Base-by-base conservation (phyloP, 2,888 invertebrate species). In the Calameuta filiformis region DNA sequence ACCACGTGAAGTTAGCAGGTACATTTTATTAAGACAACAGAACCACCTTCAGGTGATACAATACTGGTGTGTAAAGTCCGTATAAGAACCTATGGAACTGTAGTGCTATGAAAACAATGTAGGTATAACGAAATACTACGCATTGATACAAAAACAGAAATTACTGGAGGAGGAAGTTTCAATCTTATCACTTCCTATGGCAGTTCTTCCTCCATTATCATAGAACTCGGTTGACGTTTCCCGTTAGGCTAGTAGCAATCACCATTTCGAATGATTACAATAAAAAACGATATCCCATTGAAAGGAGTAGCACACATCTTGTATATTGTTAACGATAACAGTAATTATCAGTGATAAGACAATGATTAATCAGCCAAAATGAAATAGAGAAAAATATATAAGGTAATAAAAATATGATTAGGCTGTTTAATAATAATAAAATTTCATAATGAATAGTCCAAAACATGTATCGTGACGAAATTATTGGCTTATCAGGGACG, bases 161-260 rank as follows among this genome's bases (percentile, higher is more conserved):
- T 56, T 9, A 76, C 73, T 71, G 76, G 30, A 69, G 81, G 86
- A 84, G 87, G 87, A 88, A 87, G 86, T 83, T 88, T 84, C 85
- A 85, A 87, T 87, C 86, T 87, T 86, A 85, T 87, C 87, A 79
- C 79, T 79, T 56, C 23, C 40, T 56, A 56, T 15, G 9, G 2
- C 6, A 23, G 23, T 6, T 23, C 12, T 35, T 35, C 35, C 12
- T 35, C 0, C 40, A 23, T 56, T 56, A 56, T 56, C 40, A 56
- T 23, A 9, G 40, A 15, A 56, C 40, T 56, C 4, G 0, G 6
- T 56, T 6, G 6, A 56, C 40, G 9, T 56, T 56, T 56, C 40
- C 40, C 23, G 40, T 56, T 56, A 9, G 1, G 23, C 1, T 6
- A 23, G 15, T 56, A 23, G 15, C 23, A 56, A 56, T 6, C 23